Percentiles rank a stretch among this genome's conserved stretches.
These are phyloP conservation scores for Leptoclinus maculatus DNA, from an alignment of 2,797 vertebrate species.

Conservation along the genomic window DNA sequence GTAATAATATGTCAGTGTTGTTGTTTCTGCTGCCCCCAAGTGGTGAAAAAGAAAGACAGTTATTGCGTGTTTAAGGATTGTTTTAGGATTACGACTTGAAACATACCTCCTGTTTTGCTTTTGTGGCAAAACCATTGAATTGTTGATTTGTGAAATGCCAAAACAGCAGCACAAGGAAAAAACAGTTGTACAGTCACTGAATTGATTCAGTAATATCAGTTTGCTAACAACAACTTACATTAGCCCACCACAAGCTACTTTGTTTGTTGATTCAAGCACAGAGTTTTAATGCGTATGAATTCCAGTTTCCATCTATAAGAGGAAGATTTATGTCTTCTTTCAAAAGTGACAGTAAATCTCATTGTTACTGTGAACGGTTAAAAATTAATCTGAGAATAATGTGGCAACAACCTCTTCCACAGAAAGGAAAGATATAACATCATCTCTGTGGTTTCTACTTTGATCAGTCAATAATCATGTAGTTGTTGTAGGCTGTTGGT, in stretches of 20 bases:
- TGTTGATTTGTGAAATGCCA: background rate
- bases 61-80: background rate
- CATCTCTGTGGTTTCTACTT: background rate
- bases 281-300: background rate
- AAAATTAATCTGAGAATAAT: background rate
- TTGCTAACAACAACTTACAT: too few species aligned
- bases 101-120: background rate
- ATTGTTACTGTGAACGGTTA: background rate
- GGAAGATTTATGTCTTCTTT: background rate
- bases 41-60: background rate
- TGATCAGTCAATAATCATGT: conserved; percentile 13
- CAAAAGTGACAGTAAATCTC: background rate
- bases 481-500: conserved; percentile 15
- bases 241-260: too few species aligned
- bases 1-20: background rate
- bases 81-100: too few species aligned
- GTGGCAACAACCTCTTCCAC: background rate
- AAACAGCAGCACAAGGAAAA: background rate
- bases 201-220: background rate
- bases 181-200: background rate
- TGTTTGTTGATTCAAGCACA: background rate
- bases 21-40: too few species aligned
- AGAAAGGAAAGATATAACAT: background rate
- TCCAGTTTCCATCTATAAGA: background rate
- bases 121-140: background rate